phyloP scores from a whole-genome alignment of 2,113 vertebrate genomes.

The Chrysemys picta region DNA sequence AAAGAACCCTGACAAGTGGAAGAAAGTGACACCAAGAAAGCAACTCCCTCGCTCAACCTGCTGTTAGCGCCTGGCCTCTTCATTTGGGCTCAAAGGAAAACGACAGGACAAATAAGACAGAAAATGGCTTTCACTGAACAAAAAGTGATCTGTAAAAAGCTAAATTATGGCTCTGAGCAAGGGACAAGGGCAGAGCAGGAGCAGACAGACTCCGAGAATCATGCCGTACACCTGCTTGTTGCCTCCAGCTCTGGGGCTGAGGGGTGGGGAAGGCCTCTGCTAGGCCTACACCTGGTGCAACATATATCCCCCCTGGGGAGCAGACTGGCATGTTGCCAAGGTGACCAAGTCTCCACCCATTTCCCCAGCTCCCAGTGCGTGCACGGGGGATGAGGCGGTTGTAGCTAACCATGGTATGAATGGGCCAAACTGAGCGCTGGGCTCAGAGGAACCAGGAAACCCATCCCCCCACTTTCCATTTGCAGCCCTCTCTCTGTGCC shows the following conservation, averaged over 20 bases:
- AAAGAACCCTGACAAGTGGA: neutral
- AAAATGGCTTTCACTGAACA: neutral
- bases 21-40: neutral
- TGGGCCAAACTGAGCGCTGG: rapidly evolving
- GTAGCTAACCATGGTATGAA: rapidly evolving
- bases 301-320: neutral
- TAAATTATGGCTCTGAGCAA: neutral
- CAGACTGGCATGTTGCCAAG: neutral
- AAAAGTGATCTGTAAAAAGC: neutral
- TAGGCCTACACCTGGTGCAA: neutral
- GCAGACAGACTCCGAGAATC: neutral
- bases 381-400: neutral
- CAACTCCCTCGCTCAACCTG: neutral
- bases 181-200: neutral
- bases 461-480: rapidly evolving
- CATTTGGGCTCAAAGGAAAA: neutral
- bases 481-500: rapidly evolving
- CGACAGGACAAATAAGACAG: neutral
- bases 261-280: neutral
- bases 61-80: neutral
- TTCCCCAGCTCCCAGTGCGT: neutral
- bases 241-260: neutral
- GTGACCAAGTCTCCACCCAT: neutral
- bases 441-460: neutral
- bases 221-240: neutral